phyloP scores from a whole-genome alignment of 2,113 vertebrate species.

The Engystomops pustulosus region DNA sequence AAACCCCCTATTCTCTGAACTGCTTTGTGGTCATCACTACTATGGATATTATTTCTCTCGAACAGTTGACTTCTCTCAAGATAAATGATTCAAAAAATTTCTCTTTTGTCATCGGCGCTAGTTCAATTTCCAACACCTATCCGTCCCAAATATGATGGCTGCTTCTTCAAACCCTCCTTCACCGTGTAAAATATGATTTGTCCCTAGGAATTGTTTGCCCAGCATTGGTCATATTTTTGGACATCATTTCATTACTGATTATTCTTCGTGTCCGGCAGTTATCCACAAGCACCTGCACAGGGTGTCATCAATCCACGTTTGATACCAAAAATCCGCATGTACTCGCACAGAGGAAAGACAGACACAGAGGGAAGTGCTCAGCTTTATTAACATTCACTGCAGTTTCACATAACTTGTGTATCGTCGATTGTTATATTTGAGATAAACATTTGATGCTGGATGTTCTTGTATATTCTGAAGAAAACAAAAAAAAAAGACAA shows the following conservation, averaged over 20 bases:
- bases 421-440: constrained; percentile 82
- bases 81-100: neutral
- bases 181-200: neutral
- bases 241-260: constrained; percentile 29
- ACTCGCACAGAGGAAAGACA: constrained; percentile 53
- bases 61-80: neutral
- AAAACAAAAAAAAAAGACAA: constrained; percentile 66
- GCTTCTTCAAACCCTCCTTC: neutral
- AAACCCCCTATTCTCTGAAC: neutral
- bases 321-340: constrained; percentile 24
- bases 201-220: constrained; percentile 8
- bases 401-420: constrained; percentile 85
- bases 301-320: constrained; percentile 43
- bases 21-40: neutral
- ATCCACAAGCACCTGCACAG: constrained; percentile 1
- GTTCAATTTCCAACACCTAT: neutral
- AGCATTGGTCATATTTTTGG: neutral
- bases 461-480: constrained; percentile 87
- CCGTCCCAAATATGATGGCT: neutral
- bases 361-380: constrained; percentile 75
- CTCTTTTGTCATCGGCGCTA: neutral
- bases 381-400: constrained; percentile 87
- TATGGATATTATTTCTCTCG: neutral
- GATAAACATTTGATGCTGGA: constrained; percentile 84
- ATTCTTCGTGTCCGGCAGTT: constrained; percentile 48